Base-by-base conservation (phyloP, 2,888 invertebrate species). In the Xanthorhoe designata region DNA sequence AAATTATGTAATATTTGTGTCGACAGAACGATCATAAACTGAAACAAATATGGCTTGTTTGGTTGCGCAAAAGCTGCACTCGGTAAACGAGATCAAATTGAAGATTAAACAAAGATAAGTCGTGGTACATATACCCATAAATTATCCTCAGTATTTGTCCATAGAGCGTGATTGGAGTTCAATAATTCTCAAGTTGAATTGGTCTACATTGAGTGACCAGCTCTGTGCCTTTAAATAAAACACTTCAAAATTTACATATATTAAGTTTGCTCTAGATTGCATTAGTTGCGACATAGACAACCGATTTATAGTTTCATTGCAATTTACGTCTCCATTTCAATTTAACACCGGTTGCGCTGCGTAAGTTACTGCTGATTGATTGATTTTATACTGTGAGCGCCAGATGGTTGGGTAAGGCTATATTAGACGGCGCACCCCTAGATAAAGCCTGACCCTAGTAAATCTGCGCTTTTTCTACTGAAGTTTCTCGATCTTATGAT, bases 211-310 rank as follows among this genome's bases (percentile, higher is more conserved):
- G 73, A 82, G 74, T 79, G 81, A 72, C 80, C 81, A 81, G 81
- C 78, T 77, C 75, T 77, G 77, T 79, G 79, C 80, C 80, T 81
- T 78, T n/a, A n/a, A n/a, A n/a, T n/a, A 77, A 76, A 79, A 81
- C 78, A 78, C 80, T 81, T 76, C 83, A 79, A 80, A 86, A 88
- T 88, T 87, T 86, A 83, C 86, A 86, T 87, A 84, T 82, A 87
- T 86, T 88, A 83, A 80, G 78, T 80, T 83, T 84, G 87, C 82
- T 87, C 87, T 77, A 87, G 84, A 82, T 87, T 87, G 79, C 78
- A 78, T 82, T 82, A 74, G 77, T 88, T 87, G 82, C 86, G 77
- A 85, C 82, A 86, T 69, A 66, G 70, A 56, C 61, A 61, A 54
- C 63, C 56, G 66, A 79, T 77, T 81, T 83, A 79, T 82, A 78